Percentiles rank a stretch among this genome's conserved stretches.
Conservation (phyloP, 1,140 invertebrate species). For the Bactericera cockerelli region DNA sequence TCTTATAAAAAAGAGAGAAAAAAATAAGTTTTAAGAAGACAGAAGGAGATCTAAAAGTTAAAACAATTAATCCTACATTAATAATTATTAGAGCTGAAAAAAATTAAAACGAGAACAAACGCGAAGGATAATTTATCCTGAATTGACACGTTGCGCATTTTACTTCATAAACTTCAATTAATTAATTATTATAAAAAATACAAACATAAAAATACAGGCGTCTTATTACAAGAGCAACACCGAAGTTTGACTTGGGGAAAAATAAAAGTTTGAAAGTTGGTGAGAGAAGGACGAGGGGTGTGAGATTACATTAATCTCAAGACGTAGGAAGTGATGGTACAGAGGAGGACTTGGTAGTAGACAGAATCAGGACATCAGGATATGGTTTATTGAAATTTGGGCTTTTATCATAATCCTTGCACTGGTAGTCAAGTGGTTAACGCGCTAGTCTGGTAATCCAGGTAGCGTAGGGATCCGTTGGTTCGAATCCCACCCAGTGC, state of each 20-base stretch:
- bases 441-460: no score
- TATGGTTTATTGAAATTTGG: background rate
- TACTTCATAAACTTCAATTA: background rate
- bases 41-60: no score
- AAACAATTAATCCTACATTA: no score
- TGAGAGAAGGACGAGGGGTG: background rate
- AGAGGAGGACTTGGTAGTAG: background rate
- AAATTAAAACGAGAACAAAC: no score
- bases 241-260: background rate
- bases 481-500: no score
- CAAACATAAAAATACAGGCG: background rate
- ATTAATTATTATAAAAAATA: slow-evolving; percentile 5
- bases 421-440: no score
- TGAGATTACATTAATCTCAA: background rate
- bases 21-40: no score
- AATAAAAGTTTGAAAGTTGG: background rate
- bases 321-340: background rate
- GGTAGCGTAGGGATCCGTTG: no score
- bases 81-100: no score
- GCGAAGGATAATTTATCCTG: background rate
- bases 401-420: background rate
- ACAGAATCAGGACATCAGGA: background rate
- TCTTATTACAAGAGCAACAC: background rate
- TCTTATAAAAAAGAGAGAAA: no score
- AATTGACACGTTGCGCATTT: background rate